Percentiles rank a stretch among this genome's conserved stretches.
phyloP scores from a whole-genome alignment of 2,888 invertebrate genomes.

The Volucella inflata region DNA sequence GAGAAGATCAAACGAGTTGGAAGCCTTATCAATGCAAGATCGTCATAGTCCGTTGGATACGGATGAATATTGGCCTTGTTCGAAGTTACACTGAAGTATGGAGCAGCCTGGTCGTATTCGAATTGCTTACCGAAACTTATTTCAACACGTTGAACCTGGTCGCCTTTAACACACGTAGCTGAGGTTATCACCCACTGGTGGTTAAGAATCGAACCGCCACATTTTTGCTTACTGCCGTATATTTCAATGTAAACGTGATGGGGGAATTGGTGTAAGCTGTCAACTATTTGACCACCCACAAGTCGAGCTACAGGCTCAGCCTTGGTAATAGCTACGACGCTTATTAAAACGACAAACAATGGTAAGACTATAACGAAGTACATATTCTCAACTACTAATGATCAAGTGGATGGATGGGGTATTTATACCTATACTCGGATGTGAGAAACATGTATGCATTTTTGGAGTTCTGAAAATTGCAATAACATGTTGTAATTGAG shows the following conservation, averaged over 20 bases:
- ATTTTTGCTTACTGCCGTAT: neutral
- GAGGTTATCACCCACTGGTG: conserved; percentile 65
- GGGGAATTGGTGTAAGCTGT: conserved; percentile 59
- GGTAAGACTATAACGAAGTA: conserved; percentile 7
- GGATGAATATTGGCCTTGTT: conserved; percentile 32
- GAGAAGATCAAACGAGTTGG: conserved; percentile 46
- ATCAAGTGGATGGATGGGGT: neutral
- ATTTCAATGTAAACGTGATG: conserved; percentile 60
- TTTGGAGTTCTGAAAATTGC: too few species aligned
- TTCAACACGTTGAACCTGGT: conserved; percentile 8
- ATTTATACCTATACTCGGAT: neutral
- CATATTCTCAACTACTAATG: neutral
- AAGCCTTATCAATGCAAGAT: conserved; percentile 57
- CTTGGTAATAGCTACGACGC: neutral
- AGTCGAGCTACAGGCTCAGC: conserved; percentile 33
- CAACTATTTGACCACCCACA: conserved; percentile 49
- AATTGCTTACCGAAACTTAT: conserved; percentile 35
- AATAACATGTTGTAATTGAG: too few species aligned
- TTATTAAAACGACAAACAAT: neutral
- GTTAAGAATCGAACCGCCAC: conserved; percentile 65
- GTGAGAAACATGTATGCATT: too few species aligned
- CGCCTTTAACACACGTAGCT: conserved; percentile 41
- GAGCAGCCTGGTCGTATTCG: neutral
- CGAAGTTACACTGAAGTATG: conserved; percentile 30
- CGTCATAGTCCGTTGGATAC: conserved; percentile 66